phyloP scores from a whole-genome alignment of 2,797 vertebrate species.

The Schizopygopsis malacanthus region DNA sequence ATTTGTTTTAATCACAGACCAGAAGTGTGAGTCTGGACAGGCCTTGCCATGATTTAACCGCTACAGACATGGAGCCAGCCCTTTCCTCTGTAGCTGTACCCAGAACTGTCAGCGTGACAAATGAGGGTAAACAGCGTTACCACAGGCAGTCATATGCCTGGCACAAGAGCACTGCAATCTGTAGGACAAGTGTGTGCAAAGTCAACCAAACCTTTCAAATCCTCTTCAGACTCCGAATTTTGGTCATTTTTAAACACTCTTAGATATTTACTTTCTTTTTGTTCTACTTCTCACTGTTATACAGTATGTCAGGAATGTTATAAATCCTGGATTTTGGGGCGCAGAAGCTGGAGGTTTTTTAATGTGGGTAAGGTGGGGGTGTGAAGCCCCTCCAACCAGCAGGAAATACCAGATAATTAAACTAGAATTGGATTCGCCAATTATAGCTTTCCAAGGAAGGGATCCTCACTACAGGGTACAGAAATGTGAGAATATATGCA shows the following conservation, averaged over 20 bases:
- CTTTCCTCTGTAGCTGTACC: constrained; percentile 44
- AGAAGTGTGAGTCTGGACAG: constrained; percentile 30
- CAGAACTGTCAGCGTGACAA: constrained; percentile 76
- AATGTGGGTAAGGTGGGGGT: constrained; percentile 45
- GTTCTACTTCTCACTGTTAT: neutral
- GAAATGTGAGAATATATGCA: neutral
- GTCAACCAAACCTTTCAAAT: constrained; percentile 47
- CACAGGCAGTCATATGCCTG: constrained; percentile 74
- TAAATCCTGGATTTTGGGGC: neutral
- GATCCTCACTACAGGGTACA: neutral
- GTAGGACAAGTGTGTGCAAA: constrained; percentile 59
- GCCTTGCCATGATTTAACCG: constrained; percentile 24
- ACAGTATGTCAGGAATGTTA: constrained; percentile 8
- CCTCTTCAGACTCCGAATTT: neutral
- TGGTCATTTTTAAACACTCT: neutral
- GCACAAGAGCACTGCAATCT: constrained; percentile 65
- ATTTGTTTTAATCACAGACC: constrained; percentile 39
- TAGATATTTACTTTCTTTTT: neutral
- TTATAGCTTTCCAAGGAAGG: constrained; percentile 68
- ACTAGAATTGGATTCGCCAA: constrained; percentile 71
- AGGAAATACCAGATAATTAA: constrained; percentile 82
- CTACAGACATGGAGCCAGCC: constrained; percentile 27
- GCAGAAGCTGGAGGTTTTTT: constrained; percentile 23
- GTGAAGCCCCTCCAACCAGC: constrained; percentile 47
- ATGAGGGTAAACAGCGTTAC: constrained; percentile 70